phyloP scores from a whole-genome alignment of 2,797 vertebrate species.

The Brachyrhaphis roseni region DNA sequence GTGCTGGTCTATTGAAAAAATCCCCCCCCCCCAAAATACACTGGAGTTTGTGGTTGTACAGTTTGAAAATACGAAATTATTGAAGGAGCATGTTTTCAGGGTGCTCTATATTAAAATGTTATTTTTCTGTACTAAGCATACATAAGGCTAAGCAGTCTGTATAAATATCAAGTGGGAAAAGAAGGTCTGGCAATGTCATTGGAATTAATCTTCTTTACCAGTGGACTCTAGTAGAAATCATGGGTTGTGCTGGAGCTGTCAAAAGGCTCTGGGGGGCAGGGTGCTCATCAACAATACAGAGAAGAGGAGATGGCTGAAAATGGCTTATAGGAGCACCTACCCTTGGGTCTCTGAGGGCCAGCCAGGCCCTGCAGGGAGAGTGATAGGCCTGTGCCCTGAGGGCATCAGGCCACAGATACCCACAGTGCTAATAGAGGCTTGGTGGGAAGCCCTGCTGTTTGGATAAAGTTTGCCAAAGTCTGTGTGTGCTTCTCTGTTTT shows the following conservation, averaged over 20 bases:
- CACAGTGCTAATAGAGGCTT: slow-evolving; percentile 46
- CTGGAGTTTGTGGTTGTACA: background rate
- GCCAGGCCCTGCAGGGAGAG: slow-evolving; percentile 55
- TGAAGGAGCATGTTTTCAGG: background rate
- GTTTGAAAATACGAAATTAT: background rate
- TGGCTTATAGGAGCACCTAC: slow-evolving; percentile 55
- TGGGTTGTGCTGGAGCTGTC: slow-evolving; percentile 35
- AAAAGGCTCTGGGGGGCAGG: slow-evolving; percentile 38
- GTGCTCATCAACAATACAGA: slow-evolving; percentile 71
- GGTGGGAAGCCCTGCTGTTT: slow-evolving; percentile 62
- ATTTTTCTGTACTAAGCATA: slow-evolving; percentile 16
- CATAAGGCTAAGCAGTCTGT: background rate
- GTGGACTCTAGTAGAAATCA: slow-evolving; percentile 22
- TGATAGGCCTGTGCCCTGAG: slow-evolving; percentile 61
- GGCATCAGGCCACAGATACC: slow-evolving; percentile 59
- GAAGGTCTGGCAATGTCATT: slow-evolving; percentile 15
- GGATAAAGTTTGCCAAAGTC: slow-evolving; percentile 52
- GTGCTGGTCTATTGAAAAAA: background rate
- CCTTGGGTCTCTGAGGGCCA: slow-evolving; percentile 53
- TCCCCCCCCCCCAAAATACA: background rate
- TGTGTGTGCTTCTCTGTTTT: slow-evolving; percentile 18
- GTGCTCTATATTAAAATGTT: background rate
- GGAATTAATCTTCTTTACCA: background rate
- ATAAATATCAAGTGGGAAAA: slow-evolving; percentile 5
- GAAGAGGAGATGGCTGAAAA: slow-evolving; percentile 44